A percentile compares a stretch with the other conserved stretches of the same genome.
Evolutionary conservation across 2,888 invertebrate genomes (phyloP).

Genomic region (Rapana venosa): DNA sequence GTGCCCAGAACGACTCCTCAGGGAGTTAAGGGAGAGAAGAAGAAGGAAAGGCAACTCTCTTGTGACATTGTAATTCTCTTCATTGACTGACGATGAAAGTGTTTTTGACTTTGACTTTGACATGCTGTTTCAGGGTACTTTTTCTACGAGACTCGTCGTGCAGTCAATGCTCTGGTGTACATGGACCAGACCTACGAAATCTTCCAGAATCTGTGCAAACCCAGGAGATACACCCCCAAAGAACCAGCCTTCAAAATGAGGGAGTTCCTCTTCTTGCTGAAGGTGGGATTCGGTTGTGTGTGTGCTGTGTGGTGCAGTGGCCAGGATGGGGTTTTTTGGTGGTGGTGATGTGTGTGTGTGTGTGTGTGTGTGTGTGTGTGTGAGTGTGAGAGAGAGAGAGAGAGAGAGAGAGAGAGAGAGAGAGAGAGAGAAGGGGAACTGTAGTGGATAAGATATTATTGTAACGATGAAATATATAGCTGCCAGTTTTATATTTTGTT

Average conservation of each 20-base stretch:
- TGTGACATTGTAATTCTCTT: too few relatives aligned
- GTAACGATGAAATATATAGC: too few relatives aligned
- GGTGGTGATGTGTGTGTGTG: background rate
- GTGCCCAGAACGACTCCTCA: too few relatives aligned
- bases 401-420: background rate
- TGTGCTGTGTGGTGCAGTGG: background rate
- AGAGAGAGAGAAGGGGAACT: too few relatives aligned
- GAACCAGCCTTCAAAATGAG: slow-evolving; percentile 75
- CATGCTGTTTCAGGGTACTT: slow-evolving; percentile 68
- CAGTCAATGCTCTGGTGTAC: slow-evolving; percentile 75
- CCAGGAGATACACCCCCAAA: slow-evolving; percentile 59
- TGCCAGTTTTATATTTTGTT: too few relatives aligned
- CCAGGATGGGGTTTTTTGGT: background rate
- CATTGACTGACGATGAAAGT: too few relatives aligned
- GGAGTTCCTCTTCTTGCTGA: slow-evolving; percentile 74
- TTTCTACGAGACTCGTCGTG: slow-evolving; percentile 72
- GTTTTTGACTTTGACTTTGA: too few relatives aligned
- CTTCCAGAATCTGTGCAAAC: slow-evolving; percentile 69
- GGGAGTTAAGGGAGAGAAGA: too few relatives aligned
- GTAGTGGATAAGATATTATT: too few relatives aligned
- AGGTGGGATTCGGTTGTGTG: slow-evolving; percentile 58
- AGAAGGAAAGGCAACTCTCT: too few relatives aligned
- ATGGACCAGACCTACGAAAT: slow-evolving; percentile 74
- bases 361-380: too few relatives aligned
- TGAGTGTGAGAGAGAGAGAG: background rate